A percentile compares a stretch with the other conserved stretches of the same genome.
Conservation (phyloP, 1,140 invertebrate species). For the Drosophila ananassae region DNA sequence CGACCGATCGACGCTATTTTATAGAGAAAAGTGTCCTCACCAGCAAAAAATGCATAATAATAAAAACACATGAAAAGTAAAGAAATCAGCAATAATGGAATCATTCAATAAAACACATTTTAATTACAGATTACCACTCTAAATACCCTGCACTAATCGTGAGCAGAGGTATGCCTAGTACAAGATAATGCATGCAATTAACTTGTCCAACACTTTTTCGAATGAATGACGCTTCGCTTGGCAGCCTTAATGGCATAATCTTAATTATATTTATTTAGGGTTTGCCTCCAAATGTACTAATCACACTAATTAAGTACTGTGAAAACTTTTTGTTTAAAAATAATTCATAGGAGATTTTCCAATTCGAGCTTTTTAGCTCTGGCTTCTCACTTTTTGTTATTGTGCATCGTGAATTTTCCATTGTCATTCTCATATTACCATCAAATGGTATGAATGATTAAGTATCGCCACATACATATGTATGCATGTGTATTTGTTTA, state of each 20-base stretch:
- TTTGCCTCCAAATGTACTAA: not conserved
- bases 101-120: constrained; percentile 69
- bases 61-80: constrained; percentile 39
- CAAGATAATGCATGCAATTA: constrained; percentile 23
- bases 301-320: constrained; percentile 2
- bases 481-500: constrained; percentile 12
- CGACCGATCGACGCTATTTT: constrained; percentile 39
- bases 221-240: not conserved
- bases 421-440: constrained; percentile 48
- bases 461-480: constrained; percentile 1
- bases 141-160: constrained; percentile 39
- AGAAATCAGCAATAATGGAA: constrained; percentile 46
- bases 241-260: not conserved
- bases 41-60: constrained; percentile 45
- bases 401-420: constrained; percentile 46
- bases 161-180: constrained; percentile 15
- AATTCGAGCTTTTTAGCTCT: constrained; percentile 1
- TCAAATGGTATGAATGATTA: constrained; percentile 22
- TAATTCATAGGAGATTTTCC: constrained; percentile 9
- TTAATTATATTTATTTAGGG: not conserved
- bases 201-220: constrained; percentile 20
- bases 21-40: constrained; percentile 53
- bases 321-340: not conserved
- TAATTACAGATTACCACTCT: constrained; percentile 72
- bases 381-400: constrained; percentile 3